Conservation (phyloP, 2,888 invertebrate species). For the Penaeus monodon region DNA sequence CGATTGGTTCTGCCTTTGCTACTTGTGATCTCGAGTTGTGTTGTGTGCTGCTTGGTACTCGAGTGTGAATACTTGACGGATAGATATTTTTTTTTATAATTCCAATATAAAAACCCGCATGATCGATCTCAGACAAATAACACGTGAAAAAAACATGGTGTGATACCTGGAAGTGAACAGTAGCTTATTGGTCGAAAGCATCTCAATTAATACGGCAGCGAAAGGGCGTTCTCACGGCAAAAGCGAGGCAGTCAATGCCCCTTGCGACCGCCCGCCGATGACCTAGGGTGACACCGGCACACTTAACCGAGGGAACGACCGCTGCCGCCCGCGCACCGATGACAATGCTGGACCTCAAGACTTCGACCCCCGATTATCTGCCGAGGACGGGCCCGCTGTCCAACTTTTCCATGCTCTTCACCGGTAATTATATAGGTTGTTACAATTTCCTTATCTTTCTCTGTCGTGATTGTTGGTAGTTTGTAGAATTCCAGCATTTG, state of each 20-base stretch:
- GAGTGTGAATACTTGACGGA: too few species aligned
- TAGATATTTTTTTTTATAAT: too few species aligned
- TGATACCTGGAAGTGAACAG: too few species aligned
- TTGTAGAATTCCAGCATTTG: not conserved
- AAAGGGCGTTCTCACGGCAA: too few species aligned
- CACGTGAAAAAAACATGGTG: too few species aligned
- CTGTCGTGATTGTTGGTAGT: conserved; percentile 11
- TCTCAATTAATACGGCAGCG: too few species aligned
- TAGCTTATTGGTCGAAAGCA: too few species aligned
- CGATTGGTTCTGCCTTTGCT: too few species aligned
- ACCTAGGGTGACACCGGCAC: conserved; percentile 10
- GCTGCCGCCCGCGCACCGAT: not conserved
- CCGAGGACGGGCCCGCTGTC: conserved; percentile 65
- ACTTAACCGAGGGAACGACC: not conserved
- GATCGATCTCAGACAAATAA: too few species aligned
- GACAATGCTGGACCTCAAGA: conserved; percentile 65
- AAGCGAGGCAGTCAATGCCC: not conserved
- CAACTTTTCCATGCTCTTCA: conserved; percentile 66
- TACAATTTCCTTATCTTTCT: conserved; percentile 3
- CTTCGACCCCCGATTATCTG: conserved; percentile 66
- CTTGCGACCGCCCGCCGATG: not conserved
- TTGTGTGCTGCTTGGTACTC: too few species aligned
- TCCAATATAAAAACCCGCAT: too few species aligned
- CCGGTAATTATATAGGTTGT: conserved; percentile 65
- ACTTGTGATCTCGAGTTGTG: too few species aligned